Evolutionary conservation across 2,113 vertebrate genomes (phyloP).

Genomic region (Gracilinanus agilis): DNA sequence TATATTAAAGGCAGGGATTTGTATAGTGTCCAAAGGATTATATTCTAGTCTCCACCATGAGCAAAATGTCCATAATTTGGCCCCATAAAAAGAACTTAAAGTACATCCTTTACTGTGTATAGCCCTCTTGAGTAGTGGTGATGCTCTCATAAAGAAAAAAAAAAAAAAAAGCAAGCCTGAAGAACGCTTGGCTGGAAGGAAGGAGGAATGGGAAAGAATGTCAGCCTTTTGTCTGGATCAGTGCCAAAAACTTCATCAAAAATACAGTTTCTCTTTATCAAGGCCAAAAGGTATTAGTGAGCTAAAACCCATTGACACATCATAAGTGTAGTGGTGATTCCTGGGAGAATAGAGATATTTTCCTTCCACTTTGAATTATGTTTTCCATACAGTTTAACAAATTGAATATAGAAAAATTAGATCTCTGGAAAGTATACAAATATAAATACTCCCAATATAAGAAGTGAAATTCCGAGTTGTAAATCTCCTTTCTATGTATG

Average conservation of each 20-base stretch:
- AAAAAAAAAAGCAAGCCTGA: background rate
- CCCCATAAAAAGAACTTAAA: constrained; percentile 9
- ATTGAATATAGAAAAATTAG: background rate
- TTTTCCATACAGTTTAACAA: background rate
- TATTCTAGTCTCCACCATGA: constrained; percentile 9
- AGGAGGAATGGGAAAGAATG: background rate
- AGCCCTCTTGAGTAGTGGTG: background rate
- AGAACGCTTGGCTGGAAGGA: background rate
- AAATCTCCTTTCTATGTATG: background rate
- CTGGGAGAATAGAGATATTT: background rate
- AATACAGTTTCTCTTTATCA: background rate
- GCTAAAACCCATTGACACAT: background rate
- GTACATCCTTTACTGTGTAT: background rate
- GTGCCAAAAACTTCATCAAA: background rate
- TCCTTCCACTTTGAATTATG: background rate
- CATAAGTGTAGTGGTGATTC: background rate
- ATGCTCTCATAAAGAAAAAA: constrained; percentile 25
- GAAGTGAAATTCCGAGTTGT: background rate
- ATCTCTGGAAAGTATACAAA: background rate
- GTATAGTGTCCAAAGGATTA: constrained; percentile 28
- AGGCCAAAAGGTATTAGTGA: background rate
- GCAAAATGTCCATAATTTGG: constrained; percentile 30
- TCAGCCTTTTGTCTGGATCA: background rate
- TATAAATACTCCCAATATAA: background rate
- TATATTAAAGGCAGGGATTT: constrained; percentile 20